A percentile compares a stretch with the other conserved stretches of the same genome.
Evolutionary conservation across 2,113 vertebrate species (phyloP).

Genomic region (Geococcyx californianus): DNA sequence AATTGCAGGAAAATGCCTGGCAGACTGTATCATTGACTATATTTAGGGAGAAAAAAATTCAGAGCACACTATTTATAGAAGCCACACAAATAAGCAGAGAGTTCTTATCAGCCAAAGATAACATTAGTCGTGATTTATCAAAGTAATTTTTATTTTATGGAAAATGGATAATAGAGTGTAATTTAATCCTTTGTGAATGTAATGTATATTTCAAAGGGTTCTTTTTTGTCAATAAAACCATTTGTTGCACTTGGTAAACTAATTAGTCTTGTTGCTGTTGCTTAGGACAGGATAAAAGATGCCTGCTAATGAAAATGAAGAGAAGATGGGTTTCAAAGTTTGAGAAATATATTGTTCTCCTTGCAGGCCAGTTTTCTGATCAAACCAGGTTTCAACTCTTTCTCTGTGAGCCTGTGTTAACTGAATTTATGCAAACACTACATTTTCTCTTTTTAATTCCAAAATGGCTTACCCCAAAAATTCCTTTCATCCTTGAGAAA

Average conservation of each 20-base stretch:
- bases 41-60: conserved; percentile 58
- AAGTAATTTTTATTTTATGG: conserved; percentile 56
- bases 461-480: neutral
- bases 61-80: conserved; percentile 71
- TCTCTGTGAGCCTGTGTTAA: fast-evolving
- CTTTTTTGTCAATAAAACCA: conserved; percentile 51
- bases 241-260: conserved; percentile 58
- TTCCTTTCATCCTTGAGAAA: neutral
- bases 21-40: conserved; percentile 56
- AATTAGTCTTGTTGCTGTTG: conserved; percentile 44
- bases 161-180: conserved; percentile 45
- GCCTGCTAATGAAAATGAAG: neutral
- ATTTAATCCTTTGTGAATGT: conserved; percentile 60
- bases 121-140: conserved; percentile 65
- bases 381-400: neutral
- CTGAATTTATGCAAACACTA: neutral
- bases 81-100: conserved; percentile 19
- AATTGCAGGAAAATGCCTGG: conserved; percentile 66
- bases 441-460: neutral
- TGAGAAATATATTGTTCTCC: conserved; percentile 28
- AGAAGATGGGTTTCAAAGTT: conserved; percentile 11
- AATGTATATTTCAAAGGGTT: conserved; percentile 62
- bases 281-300: conserved; percentile 53
- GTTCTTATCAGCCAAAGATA: conserved; percentile 66
- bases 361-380: neutral